Base-by-base conservation (phyloP, 2,888 invertebrate species). In the Thyatira batis region DNA sequence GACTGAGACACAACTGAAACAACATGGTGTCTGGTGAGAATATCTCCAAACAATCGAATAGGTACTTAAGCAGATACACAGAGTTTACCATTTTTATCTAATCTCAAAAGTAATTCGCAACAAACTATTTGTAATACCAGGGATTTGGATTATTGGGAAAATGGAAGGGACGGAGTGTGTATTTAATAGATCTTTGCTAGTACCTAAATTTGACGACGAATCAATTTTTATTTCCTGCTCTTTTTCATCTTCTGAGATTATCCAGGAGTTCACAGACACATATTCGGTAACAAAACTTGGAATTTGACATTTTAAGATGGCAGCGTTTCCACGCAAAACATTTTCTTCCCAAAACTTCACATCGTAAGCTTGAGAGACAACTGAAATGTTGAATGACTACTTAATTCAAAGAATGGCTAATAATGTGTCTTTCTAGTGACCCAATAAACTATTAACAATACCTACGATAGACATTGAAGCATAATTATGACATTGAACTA, bases 261-360 rank as follows among this genome's bases (percentile, higher is more conserved):
- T 93, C 97, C 97, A 98, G 77, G 96, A 95, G 76, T 94, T 94
- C 67, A 97, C 96, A 77, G 94, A 93, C 67, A 97, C 97, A 87
- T 96, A 97, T 93, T 98, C 97, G 78, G 97, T 96, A 73, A 97
- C 97, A 92, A 97, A 97, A 93, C 97, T 97, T 76, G 97, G 97
- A 86, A 98, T 96, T 92, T 97, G 97, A 93, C 97, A 98, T 94
- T 97, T 97, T 82, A 97, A 93, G 83, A 97, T 95, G 70, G 96
- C 97, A 70, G 97, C 95, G 91, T 98, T 98, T 81, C 97, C 97
- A 78, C 96, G 95, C 80, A 97, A 94, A 67, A 97, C 96, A 87
- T 97, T 96, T 91, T 97, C 97, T 88, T 97, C 97, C 97, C 97
- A 97, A 80, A 97, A 96, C 91, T 97, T 97, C 69, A 97, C 96